Evolutionary conservation across 1,140 invertebrate species (phyloP), one percentile per base, ranked within the genome.

Genomic region (Aculops lycopersici): DNA sequence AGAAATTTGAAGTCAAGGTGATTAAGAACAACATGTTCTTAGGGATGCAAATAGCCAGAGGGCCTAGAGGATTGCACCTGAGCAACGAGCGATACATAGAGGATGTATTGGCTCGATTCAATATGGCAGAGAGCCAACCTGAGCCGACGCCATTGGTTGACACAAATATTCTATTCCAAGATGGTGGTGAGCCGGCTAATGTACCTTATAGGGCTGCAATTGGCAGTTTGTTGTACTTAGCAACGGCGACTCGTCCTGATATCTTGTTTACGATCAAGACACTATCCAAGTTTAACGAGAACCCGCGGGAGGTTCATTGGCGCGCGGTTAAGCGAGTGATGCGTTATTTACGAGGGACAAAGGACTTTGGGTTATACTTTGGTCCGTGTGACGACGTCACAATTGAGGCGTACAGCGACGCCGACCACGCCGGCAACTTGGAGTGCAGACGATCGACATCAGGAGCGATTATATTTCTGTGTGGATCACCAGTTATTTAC

Each of bases 381-480:
- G 36, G 42, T 21, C 17, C 3, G 8, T 13, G 14, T 16, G 2
- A 13, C 4, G 14, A 12, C 3, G 21, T 40, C 13, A n/a, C 24
- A 31, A 38, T 20, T 20, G 40, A 47, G 46, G 5, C 24, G 1
- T 58, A 49, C 49, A 47, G 49, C 15, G 58, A 59, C 45, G 51
- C 60, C 1, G 55, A 56, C 43, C 54, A 46, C 46, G 54, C 49
- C 1, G 48, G 44, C 15, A 49, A 50, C 46, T 4, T 17, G 2
- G 21, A 41, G 2, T 43, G 43, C 35, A 43, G 54, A 36, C 51
- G 49, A 47, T 50, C 53, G 36, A 47, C 52, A 17, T 49, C 16
- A 48, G 43, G 49, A 35, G 40, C 39, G 17, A 37, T 49, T 2
- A 46, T 56, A 35, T 48, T 48, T 43, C n/a, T 56, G 12, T 48